Conservation (phyloP, 2,113 vertebrate genomes). For the Panurus biarmicus region DNA sequence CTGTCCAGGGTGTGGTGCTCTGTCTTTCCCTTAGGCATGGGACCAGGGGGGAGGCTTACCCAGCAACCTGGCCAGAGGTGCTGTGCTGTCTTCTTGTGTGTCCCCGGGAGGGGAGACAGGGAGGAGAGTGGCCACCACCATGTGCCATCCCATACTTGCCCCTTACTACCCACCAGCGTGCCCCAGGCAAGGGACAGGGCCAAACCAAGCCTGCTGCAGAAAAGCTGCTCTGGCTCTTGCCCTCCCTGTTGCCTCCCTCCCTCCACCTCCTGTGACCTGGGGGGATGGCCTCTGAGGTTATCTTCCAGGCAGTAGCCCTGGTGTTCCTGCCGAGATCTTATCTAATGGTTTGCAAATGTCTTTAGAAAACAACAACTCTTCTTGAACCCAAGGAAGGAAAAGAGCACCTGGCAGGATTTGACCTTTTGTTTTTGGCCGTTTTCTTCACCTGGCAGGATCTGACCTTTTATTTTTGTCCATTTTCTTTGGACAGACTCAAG, state of each 20-base stretch:
- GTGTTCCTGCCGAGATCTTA: neutral
- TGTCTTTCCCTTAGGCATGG: neutral
- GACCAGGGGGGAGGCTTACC: neutral
- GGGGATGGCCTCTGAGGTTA: neutral
- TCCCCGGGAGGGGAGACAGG: rapidly evolving
- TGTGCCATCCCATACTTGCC: rapidly evolving
- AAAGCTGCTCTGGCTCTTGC: neutral
- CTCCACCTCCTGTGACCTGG: neutral
- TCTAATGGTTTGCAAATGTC: neutral
- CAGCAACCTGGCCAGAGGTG: neutral
- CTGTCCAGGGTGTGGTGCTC: neutral
- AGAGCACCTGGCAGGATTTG: slow-evolving; percentile 23
- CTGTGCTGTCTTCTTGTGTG: neutral
- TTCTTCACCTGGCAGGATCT: slow-evolving; percentile 4
- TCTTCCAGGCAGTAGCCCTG: neutral
- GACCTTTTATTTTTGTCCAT: neutral
- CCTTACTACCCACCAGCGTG: neutral
- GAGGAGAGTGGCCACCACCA: neutral
- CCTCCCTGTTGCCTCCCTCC: neutral
- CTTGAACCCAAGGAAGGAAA: slow-evolving; percentile 5
- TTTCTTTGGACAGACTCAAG: neutral
- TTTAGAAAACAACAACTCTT: slow-evolving; percentile 5
- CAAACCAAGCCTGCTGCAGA: neutral
- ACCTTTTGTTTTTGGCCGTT: neutral
- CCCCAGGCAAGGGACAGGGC: neutral